These are phyloP conservation scores for Rutilus rutilus DNA, from an alignment of 2,113 vertebrate genomes.

Conservation along the genomic window DNA sequence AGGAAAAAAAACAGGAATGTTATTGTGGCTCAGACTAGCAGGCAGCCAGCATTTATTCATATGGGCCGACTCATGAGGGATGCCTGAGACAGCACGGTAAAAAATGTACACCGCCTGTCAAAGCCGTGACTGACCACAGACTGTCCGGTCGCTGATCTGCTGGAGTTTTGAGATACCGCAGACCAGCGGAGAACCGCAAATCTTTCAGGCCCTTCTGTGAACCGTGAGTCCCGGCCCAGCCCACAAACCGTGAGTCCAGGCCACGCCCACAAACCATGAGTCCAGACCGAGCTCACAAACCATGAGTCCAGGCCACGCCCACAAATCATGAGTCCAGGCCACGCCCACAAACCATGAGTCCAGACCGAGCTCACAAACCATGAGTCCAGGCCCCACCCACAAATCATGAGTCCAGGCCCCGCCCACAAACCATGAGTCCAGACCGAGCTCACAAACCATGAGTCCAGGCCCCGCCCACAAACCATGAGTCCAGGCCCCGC, in stretches of 20 bases:
- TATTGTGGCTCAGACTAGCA: conserved; percentile 49
- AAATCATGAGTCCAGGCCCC: no score
- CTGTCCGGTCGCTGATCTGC: conserved; percentile 8
- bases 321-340: no score
- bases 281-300: no score
- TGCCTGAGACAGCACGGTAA: conserved; percentile 3
- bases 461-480: no score
- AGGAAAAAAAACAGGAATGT: conserved; percentile 38
- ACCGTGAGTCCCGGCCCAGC: not conserved
- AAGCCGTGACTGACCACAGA: conserved; percentile 4
- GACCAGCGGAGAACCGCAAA: not conserved
- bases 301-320: no score
- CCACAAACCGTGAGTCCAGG: not conserved
- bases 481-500: no score
- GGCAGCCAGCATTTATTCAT: conserved; percentile 48
- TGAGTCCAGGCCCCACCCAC: no score
- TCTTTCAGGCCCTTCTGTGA: not conserved
- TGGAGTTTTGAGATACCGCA: not conserved
- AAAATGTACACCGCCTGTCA: not conserved
- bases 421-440: no score
- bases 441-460: no score
- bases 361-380: fast-evolving
- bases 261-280: no score
- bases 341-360: no score
- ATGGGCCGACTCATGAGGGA: conserved; percentile 53